Conservation (phyloP, 2,797 vertebrate genomes). For the Echiichthys vipera region DNA sequence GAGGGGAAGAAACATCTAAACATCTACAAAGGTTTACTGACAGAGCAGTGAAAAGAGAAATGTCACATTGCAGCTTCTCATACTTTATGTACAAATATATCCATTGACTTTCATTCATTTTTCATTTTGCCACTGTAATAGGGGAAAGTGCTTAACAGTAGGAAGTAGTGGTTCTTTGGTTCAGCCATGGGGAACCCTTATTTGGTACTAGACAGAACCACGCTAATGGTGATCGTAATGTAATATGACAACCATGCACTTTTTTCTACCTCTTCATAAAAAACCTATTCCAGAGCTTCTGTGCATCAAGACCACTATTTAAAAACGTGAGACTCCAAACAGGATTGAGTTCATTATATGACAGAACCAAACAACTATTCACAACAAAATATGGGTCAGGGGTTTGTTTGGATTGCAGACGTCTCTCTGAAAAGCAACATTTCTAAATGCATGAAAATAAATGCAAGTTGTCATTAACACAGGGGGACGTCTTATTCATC, state of each 20-base stretch:
- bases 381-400: too few species aligned
- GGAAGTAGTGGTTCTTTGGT: constrained; percentile 61
- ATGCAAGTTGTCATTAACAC: not conserved
- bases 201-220: constrained; percentile 51
- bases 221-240: constrained; percentile 3
- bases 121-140: constrained; percentile 21
- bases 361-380: constrained; percentile 26
- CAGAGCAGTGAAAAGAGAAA: constrained; percentile 15
- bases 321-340: constrained; percentile 8
- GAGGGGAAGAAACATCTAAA: constrained; percentile 1
- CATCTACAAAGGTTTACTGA: constrained; percentile 39
- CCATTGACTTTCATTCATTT: too few species aligned
- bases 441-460: constrained; percentile 1
- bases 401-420: too few species aligned
- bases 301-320: constrained; percentile 9
- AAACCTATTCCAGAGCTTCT: constrained; percentile 16
- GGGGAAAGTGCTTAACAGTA: constrained; percentile 53
- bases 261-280: constrained; percentile 15
- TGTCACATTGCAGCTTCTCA: constrained; percentile 12
- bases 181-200: constrained; percentile 31
- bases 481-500: not conserved
- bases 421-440: not conserved
- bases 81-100: constrained; percentile 43
- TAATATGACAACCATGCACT: constrained; percentile 13
- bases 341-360: constrained; percentile 8